Evolutionary conservation across 2,113 vertebrate genomes (phyloP), one percentile per base, ranked within the genome.

Genomic region (Naja naja): DNA sequence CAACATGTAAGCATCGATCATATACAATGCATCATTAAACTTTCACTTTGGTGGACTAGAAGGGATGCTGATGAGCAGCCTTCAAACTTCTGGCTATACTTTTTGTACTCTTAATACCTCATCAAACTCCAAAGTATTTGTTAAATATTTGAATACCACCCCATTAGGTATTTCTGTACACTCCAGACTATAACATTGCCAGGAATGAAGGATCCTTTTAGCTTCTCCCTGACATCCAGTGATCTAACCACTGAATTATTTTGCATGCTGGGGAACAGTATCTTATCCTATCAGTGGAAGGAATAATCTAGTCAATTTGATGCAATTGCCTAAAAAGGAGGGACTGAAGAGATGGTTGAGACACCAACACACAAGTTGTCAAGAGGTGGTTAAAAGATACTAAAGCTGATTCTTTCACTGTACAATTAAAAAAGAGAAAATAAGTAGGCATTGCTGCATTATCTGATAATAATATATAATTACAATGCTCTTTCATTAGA

Each of bases 371-470:
- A 11, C 5, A 0, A 69, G 54, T 91, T 81, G 52, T 91, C 47
- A 10, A 92, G 54, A 87, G 55, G 87, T 90, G 45, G 22, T 4
- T 0, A 20, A 11, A 39, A 89, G 53, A 91, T 91, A 45, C 22
- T 3, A 0, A 34, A 16, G 54, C 22, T 85, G 47, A 22, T 0
- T 11, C 45, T 54, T 93, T 89, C 94, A 55, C 43, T 25, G 47
- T 92, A 85, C 91, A 91, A 34, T 88, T 94, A 88, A 54, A 27
- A 58, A 86, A 90, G 94, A 2, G 49, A 88, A 49, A 96, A 95
- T 5, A 43, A 16, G 69, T 54, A 9, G 88, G 69, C 2, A 55
- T 60, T 86, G 85, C 81, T 93, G 64, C 0, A 30, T 23, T 52
- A 74, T 90, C 92, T 93, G 23, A 90, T 81, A 89, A 64, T 8